A percentile compares a stretch with the other conserved stretches of the same genome.
These are phyloP conservation scores for Apeira syringaria DNA, from an alignment of 2,888 invertebrate species.

Conservation along the genomic window DNA sequence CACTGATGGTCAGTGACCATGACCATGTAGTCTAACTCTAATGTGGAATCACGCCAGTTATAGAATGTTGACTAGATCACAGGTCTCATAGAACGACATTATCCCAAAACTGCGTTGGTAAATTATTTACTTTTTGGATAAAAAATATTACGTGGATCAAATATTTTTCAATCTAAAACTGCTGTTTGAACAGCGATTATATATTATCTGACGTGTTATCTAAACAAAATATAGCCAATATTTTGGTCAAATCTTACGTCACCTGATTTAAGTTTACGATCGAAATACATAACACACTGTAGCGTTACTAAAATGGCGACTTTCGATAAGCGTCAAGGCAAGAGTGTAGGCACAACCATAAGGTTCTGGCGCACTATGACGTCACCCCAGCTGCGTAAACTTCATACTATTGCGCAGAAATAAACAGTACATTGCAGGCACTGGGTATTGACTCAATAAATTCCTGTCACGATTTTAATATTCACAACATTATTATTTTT, in stretches of 20 bases:
- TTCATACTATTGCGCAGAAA: constrained; percentile 38
- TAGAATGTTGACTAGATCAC: too few species aligned
- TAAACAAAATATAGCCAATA: constrained; percentile 10
- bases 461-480: constrained; percentile 26
- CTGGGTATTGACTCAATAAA: constrained; percentile 31
- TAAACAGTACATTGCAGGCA: constrained; percentile 34
- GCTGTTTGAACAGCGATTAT: too few species aligned
- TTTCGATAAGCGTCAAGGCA: constrained; percentile 6
- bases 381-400: constrained; percentile 54
- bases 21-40: too few species aligned
- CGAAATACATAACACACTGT: constrained; percentile 19
- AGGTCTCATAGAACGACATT: too few species aligned
- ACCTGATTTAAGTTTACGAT: constrained; percentile 12
- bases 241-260: constrained; percentile 12
- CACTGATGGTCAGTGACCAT: too few species aligned
- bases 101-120: too few species aligned
- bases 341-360: constrained; percentile 29
- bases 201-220: constrained; percentile 1
- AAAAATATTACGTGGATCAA: too few species aligned
- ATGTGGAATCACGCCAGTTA: too few species aligned
- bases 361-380: constrained; percentile 39
- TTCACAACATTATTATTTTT: constrained; percentile 16
- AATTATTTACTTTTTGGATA: too few species aligned
- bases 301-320: constrained; percentile 15
- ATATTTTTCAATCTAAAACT: too few species aligned